Base-by-base conservation (phyloP, 92 coral and sea anemone genomes). In the Meandrina meandrites region DNA sequence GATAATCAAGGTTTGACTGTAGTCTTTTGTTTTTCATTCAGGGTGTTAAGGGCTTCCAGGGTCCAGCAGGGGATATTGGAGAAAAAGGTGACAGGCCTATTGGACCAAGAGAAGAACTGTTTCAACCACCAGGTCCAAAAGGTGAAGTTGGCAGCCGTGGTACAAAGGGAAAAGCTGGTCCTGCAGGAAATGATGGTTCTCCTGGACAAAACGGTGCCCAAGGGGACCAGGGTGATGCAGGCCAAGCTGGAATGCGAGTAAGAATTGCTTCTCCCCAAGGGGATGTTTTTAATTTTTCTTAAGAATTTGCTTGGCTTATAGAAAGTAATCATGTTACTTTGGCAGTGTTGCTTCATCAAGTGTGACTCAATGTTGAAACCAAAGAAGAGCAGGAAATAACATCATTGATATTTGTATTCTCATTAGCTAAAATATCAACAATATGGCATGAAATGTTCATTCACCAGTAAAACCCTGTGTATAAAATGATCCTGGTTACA, bases 61-160 rank as follows among this genome's bases (percentile, higher is more conserved):
- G 89, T 8, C 56, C 35, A 3, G 57, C 2, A 21, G 89, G 89
- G 5, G 36, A 28, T 17, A 5, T 12, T 34, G 89, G 89, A 53
- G 70, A 67, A 50, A 86, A 80, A 80, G 89, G 89, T n/a, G 89
- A 86, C 16, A 70, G 72, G 1, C 72, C 80, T 30, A 37, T 35
- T 19, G 11, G 50, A 50, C 60, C 42, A 32, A 86, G 89, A 70
- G 32, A 24, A 19, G 85, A 86, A 31, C 35, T 70, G 79, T 76
- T n/a, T 31, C 48, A 77, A 32, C 58, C 79, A 1, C 75, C 89
- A 48, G 94, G 94, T 74, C 54, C 56, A 15, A 13, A 6, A 8
- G 94, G 94, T 60, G 86, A 81, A 13, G 79, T 34, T 31, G 94
- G 94, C 51, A 48, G 34, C 24, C 66, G 34, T 73, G 94, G 94